Base-by-base conservation (phyloP, 1,140 invertebrate species). In the Calephelis nemesis region DNA sequence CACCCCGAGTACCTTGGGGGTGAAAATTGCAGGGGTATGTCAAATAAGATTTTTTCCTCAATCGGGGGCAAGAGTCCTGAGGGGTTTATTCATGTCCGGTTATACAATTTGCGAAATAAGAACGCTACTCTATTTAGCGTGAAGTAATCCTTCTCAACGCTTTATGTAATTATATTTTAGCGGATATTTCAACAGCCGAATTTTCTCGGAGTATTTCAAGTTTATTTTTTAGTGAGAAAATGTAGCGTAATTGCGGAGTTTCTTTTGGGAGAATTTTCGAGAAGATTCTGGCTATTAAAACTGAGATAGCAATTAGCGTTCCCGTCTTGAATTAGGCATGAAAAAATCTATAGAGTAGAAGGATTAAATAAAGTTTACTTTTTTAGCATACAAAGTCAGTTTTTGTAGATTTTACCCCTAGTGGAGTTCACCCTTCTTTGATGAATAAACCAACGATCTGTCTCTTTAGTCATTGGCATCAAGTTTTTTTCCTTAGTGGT, bases 31-130 rank as follows among this genome's bases (percentile, higher is more conserved):
- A 76, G 75, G 78, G 82, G 82, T 78, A 73, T 82, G 81, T 81
- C 83, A 84, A 89, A 89, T 89, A 89, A 89, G 87, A 90, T 90
- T 90, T 90, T 87, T 89, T 89, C 84, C 85, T 88, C 84, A 85
- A 88, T 85, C 85, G 76, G 73, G 78, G 74, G 71, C 74, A 70
- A 72, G 75, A 71, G 63, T 68, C 74, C 68, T 65, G 10, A 73
- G 74, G 72, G 79, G 71, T 68, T 73, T 66, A 70, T 64, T 75
- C 67, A 63, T 75, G 75, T 85, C 79, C 83, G 83, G 80, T 84
- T 82, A 87, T 83, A 84, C 82, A 85, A 88, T 88, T 88, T 88
- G 81, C 74, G 77, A 84, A 73, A 74, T 73, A 73, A 72, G 72
- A 71, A 69, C 67, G 73, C 64, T 74, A 75, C 74, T 67, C 65